Percentiles rank a stretch among this genome's conserved stretches.
These are phyloP conservation scores for Mythimna lalbum DNA, from an alignment of 2,888 invertebrate genomes.

Conservation along the genomic window DNA sequence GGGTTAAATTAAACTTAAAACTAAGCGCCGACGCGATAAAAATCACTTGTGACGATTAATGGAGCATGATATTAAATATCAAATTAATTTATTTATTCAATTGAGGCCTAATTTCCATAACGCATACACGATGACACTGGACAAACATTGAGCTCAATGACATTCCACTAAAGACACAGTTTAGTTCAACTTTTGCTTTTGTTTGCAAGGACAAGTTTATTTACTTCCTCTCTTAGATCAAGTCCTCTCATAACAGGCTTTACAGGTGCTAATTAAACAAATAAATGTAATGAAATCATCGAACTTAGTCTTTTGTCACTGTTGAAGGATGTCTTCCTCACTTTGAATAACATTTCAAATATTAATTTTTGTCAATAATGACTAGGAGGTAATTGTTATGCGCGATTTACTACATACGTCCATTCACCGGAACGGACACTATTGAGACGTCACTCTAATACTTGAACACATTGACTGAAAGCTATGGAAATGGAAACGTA, in stretches of 20 bases:
- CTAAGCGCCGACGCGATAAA: conserved; percentile 1
- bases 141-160: conserved; percentile 39
- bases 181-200: conserved; percentile 66
- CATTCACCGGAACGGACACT: conserved; percentile 81
- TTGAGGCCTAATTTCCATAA: conserved; percentile 27
- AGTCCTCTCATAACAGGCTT: conserved; percentile 33
- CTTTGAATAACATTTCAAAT: conserved; percentile 57
- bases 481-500: conserved; percentile 76
- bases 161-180: conserved; percentile 49
- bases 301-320: conserved; percentile 28
- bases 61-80: conserved; percentile 6
- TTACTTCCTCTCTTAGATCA: conserved; percentile 56
- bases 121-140: conserved; percentile 18
- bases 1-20: conserved; percentile 30
- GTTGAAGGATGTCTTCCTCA: conserved; percentile 59
- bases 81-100: conserved; percentile 17
- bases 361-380: conserved; percentile 69
- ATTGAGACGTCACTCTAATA: conserved; percentile 77
- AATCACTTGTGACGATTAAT: conserved; percentile 13
- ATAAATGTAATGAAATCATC: conserved; percentile 30
- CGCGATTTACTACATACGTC: conserved; percentile 73
- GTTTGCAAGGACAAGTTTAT: conserved; percentile 57
- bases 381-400: conserved; percentile 70
- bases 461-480: conserved; percentile 70
- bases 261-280: conserved; percentile 33